phyloP scores from a whole-genome alignment of 2,888 invertebrate genomes.

The Chrysolina americana region DNA sequence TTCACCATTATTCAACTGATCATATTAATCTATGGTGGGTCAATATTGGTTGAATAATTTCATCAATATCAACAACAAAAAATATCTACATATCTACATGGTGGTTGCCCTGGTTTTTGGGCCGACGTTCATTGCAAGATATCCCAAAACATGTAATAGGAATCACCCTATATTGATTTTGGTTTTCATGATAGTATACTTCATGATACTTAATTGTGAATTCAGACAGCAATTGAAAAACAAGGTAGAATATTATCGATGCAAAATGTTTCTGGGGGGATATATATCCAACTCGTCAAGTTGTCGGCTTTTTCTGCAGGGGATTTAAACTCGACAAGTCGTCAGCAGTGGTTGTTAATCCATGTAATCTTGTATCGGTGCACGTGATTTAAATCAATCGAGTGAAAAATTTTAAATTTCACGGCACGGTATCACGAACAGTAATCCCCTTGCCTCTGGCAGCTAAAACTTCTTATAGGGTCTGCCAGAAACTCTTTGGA shows the following conservation, averaged over 20 bases:
- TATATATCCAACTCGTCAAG: neutral
- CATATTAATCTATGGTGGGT: too few relatives aligned
- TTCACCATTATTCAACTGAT: too few relatives aligned
- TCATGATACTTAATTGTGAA: neutral
- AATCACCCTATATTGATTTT: neutral
- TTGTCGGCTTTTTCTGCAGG: neutral
- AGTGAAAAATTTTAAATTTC: constrained; percentile 1
- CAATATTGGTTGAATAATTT: too few relatives aligned
- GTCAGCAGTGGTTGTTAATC: neutral
- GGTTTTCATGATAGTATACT: neutral
- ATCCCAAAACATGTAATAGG: too few relatives aligned
- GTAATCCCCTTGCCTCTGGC: neutral
- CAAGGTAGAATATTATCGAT: neutral
- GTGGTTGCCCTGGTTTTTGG: too few relatives aligned
- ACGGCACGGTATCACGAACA: constrained; percentile 1
- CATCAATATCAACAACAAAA: too few relatives aligned
- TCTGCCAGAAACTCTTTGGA: too few relatives aligned
- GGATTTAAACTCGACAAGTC: constrained; percentile 1
- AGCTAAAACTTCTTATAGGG: too few relatives aligned
- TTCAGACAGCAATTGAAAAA: neutral
- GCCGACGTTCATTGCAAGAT: too few relatives aligned
- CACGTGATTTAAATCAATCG: constrained; percentile 13
- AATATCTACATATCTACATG: too few relatives aligned
- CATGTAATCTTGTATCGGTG: neutral
- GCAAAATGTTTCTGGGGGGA: neutral